These are phyloP conservation scores for Meriones psammophilus DNA, from an alignment of 2,797 vertebrate species.

Conservation along the genomic window DNA sequence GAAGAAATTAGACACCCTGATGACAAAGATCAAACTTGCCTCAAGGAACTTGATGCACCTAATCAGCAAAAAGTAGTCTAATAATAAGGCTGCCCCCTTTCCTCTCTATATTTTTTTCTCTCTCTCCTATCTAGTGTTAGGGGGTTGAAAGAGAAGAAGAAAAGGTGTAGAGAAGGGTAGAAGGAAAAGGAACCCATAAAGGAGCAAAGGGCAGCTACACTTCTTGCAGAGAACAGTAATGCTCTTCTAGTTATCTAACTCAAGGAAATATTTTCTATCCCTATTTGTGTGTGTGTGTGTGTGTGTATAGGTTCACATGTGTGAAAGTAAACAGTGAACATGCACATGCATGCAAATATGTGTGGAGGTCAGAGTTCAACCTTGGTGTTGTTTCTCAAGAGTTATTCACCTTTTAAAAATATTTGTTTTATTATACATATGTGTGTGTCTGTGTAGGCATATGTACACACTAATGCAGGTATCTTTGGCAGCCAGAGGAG, in stretches of 20 bases:
- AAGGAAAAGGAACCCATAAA: too few relatives aligned
- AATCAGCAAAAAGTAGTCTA: too few relatives aligned
- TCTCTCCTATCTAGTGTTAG: too few relatives aligned
- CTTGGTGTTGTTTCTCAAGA: not conserved
- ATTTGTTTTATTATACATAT: not conserved
- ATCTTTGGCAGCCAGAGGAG: not conserved
- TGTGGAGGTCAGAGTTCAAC: not conserved
- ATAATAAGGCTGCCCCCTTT: too few relatives aligned
- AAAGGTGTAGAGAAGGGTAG: too few relatives aligned
- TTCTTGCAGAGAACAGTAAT: not conserved
- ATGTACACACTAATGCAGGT: not conserved
- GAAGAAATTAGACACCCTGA: too few relatives aligned
- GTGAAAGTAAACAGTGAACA: not conserved
- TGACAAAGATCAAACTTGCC: too few relatives aligned
- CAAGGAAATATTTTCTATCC: not conserved
- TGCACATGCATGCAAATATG: not conserved
- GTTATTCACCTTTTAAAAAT: not conserved
- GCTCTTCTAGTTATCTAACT: not conserved
- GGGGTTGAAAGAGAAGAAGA: too few relatives aligned
- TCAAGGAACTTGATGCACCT: too few relatives aligned
- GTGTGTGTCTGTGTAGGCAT: not conserved
- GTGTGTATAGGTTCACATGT: not conserved
- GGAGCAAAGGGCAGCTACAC: too few relatives aligned
- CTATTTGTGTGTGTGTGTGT: not conserved
- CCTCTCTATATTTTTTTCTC: too few relatives aligned